A percentile compares a stretch with the other conserved stretches of the same genome.
Conservation (phyloP, 2,888 invertebrate genomes). For the Cremastobaeus sp. region DNA sequence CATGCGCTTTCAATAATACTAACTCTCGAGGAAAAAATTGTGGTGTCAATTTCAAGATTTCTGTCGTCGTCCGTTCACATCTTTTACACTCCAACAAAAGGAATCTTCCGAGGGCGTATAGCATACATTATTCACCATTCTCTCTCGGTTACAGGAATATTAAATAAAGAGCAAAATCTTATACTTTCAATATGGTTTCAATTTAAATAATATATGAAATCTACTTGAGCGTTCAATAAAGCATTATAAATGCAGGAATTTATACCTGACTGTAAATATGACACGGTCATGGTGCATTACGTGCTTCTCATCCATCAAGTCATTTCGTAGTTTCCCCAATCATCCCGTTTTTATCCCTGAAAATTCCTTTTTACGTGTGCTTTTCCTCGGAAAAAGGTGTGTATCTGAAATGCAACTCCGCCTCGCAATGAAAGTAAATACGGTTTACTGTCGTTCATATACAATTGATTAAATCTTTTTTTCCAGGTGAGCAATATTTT, state of each 20-base stretch:
- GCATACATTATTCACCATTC: too few species aligned
- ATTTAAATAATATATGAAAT: conserved; percentile 27
- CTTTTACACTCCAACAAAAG: too few species aligned
- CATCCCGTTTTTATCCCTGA: conserved; percentile 12
- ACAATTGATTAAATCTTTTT: conserved; percentile 7
- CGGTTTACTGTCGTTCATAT: conserved; percentile 5
- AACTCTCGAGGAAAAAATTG: too few species aligned
- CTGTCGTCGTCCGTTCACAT: too few species aligned
- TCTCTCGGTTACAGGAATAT: too few species aligned
- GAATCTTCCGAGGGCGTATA: too few species aligned
- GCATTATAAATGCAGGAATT: conserved; percentile 35
- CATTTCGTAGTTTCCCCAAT: conserved; percentile 32
- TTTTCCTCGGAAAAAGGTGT: not conserved
- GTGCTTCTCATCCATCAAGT: conserved; percentile 26
- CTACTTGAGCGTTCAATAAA: conserved; percentile 8
- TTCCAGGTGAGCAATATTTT: not conserved
- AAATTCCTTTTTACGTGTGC: conserved; percentile 16
- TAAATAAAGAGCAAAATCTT: conserved; percentile 14
- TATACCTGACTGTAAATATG: conserved; percentile 20
- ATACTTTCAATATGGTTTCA: conserved; percentile 21
- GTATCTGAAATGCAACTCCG: not conserved
- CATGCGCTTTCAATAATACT: too few species aligned
- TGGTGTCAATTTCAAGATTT: too few species aligned
- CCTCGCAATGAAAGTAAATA: conserved; percentile 5
- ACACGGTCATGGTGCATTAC: conserved; percentile 28